Evolutionary conservation across 2,888 invertebrate species (phyloP), one percentile per base, ranked within the genome.

Genomic region (Iphiclides podalirius): DNA sequence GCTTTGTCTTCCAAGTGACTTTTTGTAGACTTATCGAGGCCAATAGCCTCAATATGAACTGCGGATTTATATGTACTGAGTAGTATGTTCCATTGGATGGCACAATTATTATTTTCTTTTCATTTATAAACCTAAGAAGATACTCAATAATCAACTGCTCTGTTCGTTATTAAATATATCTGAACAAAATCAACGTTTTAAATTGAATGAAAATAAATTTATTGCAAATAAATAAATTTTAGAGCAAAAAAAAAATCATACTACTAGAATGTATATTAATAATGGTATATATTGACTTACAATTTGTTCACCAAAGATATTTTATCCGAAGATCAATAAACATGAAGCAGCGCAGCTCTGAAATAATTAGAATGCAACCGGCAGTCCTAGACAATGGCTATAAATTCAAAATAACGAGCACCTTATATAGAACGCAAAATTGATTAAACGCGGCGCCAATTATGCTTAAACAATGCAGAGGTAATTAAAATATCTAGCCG

Each of bases 341-440:
- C 26, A 26, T 26, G 8, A 7, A 4, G 8, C 26, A 2, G 26
- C 6, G 31, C 4, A 28, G 8, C 31, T 31, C 1, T 31, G 26
- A 4, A 26, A 9, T 11, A 42, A 42, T 34, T 20, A 7, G 9
- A 16, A 20, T 36, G 13, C 8, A 14, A 23, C 11, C 4, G 11
- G 6, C 31, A 20, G 12, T 4, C 12, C 2, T 13, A 20, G 7
- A 41, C 47, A 47, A 41, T 26, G 17, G 47, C 41, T 12, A 47
- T 47, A 47, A 47, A 47, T 47, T 42, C 36, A 36, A 47, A 36
- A 41, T 39, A 34, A 46, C 23, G 16, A 41, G 42, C 4, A 8
- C 41, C 48, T 28, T 42, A 42, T 48, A 31, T n/a, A 41, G 36
- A 16, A 36, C n/a, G 13, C 12, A 28, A 34, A 17, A 13, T 28